Evolutionary conservation across 1,140 invertebrate species (phyloP), one percentile per base, ranked within the genome.

Genomic region (Trypoxylus dichotomus): DNA sequence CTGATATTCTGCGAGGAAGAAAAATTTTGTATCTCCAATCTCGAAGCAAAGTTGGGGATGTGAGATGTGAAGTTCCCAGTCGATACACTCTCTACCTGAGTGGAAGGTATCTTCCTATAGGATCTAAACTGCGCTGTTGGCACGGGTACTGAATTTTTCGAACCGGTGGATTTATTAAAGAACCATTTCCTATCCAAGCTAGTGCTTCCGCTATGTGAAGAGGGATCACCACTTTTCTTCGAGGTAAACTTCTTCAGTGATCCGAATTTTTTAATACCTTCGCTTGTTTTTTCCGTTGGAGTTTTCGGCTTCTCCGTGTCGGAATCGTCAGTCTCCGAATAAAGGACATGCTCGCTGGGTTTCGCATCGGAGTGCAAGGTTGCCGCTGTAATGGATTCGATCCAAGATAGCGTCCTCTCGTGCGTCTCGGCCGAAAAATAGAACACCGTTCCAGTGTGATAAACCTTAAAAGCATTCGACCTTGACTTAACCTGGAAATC

Each of bases 361-460:
- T 84, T 85, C 0, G 77, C 75, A 24, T 91, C 89, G 8, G 87
- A 86, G 24, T 88, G 87, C 24, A 93, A 84, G 8, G 93, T 94
- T 47, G 92, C 93, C 81, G 90, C 88, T 63, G 90, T 90, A 25
- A 95, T 89, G 79, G 91, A 90, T 80, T 94, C 92, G 10, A 94
- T 86, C 94, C 94, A 95, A 41, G 90, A 87, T 72, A 89, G 88
- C 80, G 95, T 89, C 75, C 91, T 91, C 82, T 95, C 93, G 78
- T 91, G 88, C 25, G 92, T 91, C 81, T 96, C 95, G 63, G 94
- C 94, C 0, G 95, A 94, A 88, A 97, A 97, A 85, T 96, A 96
- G 86, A 97, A 97, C 72, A 92, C 93, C 8, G 94, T 94, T 37
- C 92, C 95, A 8, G 93, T 92, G 84, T 97, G 95, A 84, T 97